These are phyloP conservation scores for Rhaphigaster nebulosa DNA, from an alignment of 2,888 invertebrate species.

Conservation along the genomic window DNA sequence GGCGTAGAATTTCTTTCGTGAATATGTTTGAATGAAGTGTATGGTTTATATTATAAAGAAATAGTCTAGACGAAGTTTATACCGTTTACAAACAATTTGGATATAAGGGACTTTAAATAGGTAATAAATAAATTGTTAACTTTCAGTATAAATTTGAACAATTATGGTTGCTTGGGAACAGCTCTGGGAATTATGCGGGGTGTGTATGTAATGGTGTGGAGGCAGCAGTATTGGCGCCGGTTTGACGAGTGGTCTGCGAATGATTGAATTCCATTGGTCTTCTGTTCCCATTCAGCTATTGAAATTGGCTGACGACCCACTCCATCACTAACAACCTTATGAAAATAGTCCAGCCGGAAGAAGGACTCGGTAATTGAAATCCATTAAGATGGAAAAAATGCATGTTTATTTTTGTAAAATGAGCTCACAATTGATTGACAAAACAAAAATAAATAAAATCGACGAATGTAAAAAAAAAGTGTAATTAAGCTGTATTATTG, in stretches of 20 bases:
- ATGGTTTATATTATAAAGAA: too few relatives aligned
- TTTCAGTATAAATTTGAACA: background rate
- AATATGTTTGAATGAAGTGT: too few relatives aligned
- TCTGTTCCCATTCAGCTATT: slow-evolving; percentile 32
- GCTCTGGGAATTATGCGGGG: background rate
- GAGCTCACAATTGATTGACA: background rate
- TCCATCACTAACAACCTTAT: slow-evolving; percentile 29
- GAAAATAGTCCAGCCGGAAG: slow-evolving; percentile 24
- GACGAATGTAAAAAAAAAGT: too few relatives aligned
- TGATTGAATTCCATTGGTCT: slow-evolving; percentile 34
- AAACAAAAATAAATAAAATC: background rate
- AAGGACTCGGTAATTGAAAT: slow-evolving; percentile 5
- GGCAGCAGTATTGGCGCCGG: slow-evolving; percentile 14
- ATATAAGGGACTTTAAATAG: too few relatives aligned
- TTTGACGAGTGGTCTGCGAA: slow-evolving; percentile 12
- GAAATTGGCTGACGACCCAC: slow-evolving; percentile 25
- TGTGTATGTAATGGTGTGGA: background rate
- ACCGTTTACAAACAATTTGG: too few relatives aligned
- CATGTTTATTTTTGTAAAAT: background rate
- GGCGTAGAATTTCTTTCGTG: too few relatives aligned
- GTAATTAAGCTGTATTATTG: too few relatives aligned
- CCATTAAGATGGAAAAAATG: slow-evolving; percentile 17
- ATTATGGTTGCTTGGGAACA: background rate
- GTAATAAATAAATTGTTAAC: background rate
- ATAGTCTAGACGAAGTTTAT: too few relatives aligned